phyloP scores from a whole-genome alignment of 1,140 invertebrate genomes.

The Zaprionus taronus region DNA sequence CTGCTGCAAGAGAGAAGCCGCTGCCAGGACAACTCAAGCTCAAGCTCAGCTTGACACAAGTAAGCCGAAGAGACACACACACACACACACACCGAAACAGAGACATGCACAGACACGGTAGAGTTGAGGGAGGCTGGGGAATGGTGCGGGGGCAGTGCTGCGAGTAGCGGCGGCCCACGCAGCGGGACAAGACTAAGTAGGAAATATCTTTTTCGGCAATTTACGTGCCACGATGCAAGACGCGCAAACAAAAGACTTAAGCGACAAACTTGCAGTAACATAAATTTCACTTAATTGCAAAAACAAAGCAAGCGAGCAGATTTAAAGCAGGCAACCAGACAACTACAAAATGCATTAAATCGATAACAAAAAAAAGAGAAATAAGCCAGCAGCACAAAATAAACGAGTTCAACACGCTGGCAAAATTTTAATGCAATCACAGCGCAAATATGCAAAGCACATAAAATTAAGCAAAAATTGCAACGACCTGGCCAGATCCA shows the following conservation, averaged over 20 bases:
- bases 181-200: constrained; percentile 55
- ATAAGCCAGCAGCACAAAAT: constrained; percentile 49
- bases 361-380: constrained; percentile 57
- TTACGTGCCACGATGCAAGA: constrained; percentile 71
- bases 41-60: constrained; percentile 28
- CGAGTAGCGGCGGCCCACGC: constrained; percentile 64
- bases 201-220: constrained; percentile 75
- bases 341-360: constrained; percentile 76
- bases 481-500: constrained; percentile 30
- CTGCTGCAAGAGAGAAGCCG: constrained; percentile 32
- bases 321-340: constrained; percentile 43
- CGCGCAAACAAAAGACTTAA: constrained; percentile 81
- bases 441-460: constrained; percentile 73
- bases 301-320: constrained; percentile 47
- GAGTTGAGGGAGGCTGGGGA: background rate
- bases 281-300: constrained; percentile 82
- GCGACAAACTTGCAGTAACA: constrained; percentile 78
- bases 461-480: constrained; percentile 76
- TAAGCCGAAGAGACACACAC: constrained; percentile 2
- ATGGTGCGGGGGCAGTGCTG: constrained; percentile 6
- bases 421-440: constrained; percentile 72
- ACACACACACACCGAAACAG: background rate
- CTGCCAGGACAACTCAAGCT: constrained; percentile 61
- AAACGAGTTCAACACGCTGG: constrained; percentile 76
- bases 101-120: background rate